Evolutionary conservation across 1,140 invertebrate genomes (phyloP), one percentile per base, ranked within the genome.

Genomic region (Aphelenchoides fujianensis): DNA sequence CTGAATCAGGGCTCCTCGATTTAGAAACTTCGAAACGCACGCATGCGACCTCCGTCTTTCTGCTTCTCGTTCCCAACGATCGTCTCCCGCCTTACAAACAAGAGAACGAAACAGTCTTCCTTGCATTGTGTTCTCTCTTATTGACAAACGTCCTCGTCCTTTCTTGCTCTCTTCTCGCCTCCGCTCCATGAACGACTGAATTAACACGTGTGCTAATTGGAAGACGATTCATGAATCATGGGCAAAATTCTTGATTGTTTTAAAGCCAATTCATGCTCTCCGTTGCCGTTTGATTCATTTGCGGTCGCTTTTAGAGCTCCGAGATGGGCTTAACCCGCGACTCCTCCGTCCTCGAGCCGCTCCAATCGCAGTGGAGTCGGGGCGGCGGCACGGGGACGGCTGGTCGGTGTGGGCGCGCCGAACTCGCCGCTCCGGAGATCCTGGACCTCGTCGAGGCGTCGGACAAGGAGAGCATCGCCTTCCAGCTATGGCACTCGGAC

Each of bases 401-500:
- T 16, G 69, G 61, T 27, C 19, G 62, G 0, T 19, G 63, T 19
- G 67, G 66, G 30, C 35, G 67, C 27, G 69, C 69, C 23, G 70
- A 54, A 63, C 57, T 69, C n/a, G 72, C 72, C 28, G 54, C 73
- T 68, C 74, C 74, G n/a, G 74, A 77, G 35, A 75, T 74, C 5
- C 48, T 74, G 23, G 61, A 67, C 27, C 66, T 74, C 27, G 55
- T 74, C 32, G 72, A 74, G 23, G 16, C 28, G 5, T 55, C 32
- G 32, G 72, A 74, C 28, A 74, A 74, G 63, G 72, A 75, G 23
- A 66, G 54, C 36, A 73, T 74, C 30, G 72, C 73, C 57, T 74
- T 67, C 36, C 75, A 76, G 68, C 63, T 76, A 37, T 78, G 68
- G 69, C 75, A 76, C 35, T 57, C 41, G 57, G 76, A 78, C 48